Percentiles rank a stretch among this genome's conserved stretches.
phyloP scores from a whole-genome alignment of 2,113 vertebrate genomes.

The Otis tarda region DNA sequence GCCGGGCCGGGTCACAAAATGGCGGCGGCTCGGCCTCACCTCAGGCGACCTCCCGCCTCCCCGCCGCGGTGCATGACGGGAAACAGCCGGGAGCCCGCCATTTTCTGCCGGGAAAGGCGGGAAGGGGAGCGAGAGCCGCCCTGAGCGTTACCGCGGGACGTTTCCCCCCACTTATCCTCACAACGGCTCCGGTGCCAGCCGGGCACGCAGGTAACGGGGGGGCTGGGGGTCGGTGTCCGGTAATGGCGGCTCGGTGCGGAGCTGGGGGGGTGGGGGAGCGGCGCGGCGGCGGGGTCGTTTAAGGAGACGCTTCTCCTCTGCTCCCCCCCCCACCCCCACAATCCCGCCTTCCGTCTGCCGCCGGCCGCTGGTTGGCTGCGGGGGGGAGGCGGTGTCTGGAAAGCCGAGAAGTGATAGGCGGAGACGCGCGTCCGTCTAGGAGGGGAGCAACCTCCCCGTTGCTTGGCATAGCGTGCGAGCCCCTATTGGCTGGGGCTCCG shows the following conservation, averaged over 20 bases:
- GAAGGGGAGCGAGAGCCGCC: background rate
- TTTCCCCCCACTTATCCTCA: background rate
- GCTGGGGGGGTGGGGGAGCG: background rate
- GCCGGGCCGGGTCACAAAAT: too few species aligned
- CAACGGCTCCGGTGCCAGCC: background rate
- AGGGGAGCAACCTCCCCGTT: too few species aligned
- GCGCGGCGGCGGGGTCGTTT: background rate
- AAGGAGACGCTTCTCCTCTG: background rate
- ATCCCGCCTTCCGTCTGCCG: slow-evolving; percentile 36
- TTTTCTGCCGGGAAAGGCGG: slow-evolving; percentile 41
- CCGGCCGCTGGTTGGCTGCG: background rate
- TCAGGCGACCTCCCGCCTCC: background rate
- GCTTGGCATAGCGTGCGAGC: background rate
- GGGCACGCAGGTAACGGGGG: background rate
- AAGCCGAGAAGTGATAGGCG: background rate
- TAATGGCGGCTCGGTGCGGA: background rate
- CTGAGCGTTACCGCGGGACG: background rate
- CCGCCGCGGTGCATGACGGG: slow-evolving; percentile 4
- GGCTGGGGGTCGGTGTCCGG: too few species aligned
- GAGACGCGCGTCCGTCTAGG: background rate
- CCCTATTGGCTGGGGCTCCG: background rate
- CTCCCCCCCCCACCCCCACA: too few species aligned
- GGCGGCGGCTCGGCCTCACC: too few species aligned
- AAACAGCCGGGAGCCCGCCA: background rate
- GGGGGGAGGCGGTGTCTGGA: background rate